These are phyloP conservation scores for Allacma fusca DNA, from an alignment of 2,888 invertebrate genomes.

Conservation along the genomic window DNA sequence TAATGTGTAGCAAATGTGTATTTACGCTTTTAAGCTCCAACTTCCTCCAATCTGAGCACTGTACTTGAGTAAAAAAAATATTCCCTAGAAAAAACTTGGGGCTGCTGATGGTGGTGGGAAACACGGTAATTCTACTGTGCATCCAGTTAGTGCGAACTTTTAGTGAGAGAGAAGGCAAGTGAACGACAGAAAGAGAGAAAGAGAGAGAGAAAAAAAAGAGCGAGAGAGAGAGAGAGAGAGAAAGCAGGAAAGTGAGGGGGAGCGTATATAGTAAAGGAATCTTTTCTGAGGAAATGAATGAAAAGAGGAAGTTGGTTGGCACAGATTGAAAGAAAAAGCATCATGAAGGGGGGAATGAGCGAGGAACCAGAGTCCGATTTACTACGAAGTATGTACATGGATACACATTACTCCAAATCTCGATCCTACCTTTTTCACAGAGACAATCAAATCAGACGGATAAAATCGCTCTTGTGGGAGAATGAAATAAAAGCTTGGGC, in stretches of 20 bases:
- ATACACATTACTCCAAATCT: slow-evolving; percentile 10
- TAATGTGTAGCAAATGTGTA: slow-evolving; percentile 20
- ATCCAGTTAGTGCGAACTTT: no score
- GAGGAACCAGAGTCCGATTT: not conserved
- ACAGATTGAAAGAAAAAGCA: slow-evolving; percentile 12
- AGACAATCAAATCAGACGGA: slow-evolving; percentile 39
- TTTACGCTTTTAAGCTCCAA: slow-evolving; percentile 18
- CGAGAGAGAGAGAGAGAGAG: no score
- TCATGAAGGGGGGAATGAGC: slow-evolving; percentile 3
- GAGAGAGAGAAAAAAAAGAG: no score
- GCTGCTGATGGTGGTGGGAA: no score
- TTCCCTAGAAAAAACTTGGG: no score
- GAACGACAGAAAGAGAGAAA: no score
- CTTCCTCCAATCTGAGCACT: no score
- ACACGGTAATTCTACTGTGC: no score
- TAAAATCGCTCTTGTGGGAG: slow-evolving; percentile 41
- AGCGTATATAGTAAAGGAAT: no score
- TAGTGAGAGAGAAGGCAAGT: no score
- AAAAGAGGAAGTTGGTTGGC: slow-evolving; percentile 25
- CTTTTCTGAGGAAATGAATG: slow-evolving; percentile 34
- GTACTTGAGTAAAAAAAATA: no score
- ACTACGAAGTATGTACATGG: not conserved
- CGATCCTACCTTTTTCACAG: slow-evolving; percentile 10
- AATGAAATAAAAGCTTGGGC: slow-evolving; percentile 35
- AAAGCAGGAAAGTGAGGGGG: no score